Percentiles rank a stretch among this genome's conserved stretches.
These are phyloP conservation scores for Haliclona indistincta DNA, from an alignment of 37 sponge, comb jelly and placozoan genomes.

Conservation along the genomic window DNA sequence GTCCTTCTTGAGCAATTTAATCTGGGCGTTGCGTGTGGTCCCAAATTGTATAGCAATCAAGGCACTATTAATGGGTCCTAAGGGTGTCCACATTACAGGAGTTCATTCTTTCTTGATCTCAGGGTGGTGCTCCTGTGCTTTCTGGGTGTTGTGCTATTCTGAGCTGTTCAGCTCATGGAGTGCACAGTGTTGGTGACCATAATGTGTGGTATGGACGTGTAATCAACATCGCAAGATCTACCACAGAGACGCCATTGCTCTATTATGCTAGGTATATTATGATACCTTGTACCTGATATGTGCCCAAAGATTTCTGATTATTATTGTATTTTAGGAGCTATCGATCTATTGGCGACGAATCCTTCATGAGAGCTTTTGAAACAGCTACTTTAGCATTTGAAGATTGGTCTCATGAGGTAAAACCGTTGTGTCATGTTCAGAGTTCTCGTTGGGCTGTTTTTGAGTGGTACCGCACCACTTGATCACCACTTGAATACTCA, in stretches of 20 bases:
- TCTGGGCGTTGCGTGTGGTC: no score
- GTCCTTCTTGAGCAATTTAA: no score
- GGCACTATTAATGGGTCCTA: no score
- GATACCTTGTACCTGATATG: not conserved
- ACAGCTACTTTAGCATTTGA: slow-evolving; percentile 23
- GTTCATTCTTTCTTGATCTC: not conserved
- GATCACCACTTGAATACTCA: no score
- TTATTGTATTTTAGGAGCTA: slow-evolving; percentile 1
- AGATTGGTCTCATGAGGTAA: slow-evolving; percentile 47
- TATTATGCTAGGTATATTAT: slow-evolving; percentile 31
- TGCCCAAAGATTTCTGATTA: not conserved
- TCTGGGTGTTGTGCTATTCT: slow-evolving; percentile 7
- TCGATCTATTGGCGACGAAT: slow-evolving; percentile 29
- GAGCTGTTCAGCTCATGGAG: slow-evolving; percentile 12
- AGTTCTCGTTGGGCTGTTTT: no score
- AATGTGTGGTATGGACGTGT: slow-evolving; percentile 43
- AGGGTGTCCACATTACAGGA: no score
- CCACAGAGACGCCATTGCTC: slow-evolving; percentile 10
- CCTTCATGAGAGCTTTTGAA: slow-evolving; percentile 43
- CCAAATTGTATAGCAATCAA: no score
- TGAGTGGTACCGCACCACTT: no score
- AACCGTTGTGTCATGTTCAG: no score
- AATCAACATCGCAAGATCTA: not conserved
- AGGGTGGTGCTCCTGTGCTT: not conserved
- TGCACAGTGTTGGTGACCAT: slow-evolving; percentile 31